A percentile compares a stretch with the other conserved stretches of the same genome.
Evolutionary conservation across 64 coral and sea anemone genomes (phyloP).

Genomic region (Actinia tenebrosa): DNA sequence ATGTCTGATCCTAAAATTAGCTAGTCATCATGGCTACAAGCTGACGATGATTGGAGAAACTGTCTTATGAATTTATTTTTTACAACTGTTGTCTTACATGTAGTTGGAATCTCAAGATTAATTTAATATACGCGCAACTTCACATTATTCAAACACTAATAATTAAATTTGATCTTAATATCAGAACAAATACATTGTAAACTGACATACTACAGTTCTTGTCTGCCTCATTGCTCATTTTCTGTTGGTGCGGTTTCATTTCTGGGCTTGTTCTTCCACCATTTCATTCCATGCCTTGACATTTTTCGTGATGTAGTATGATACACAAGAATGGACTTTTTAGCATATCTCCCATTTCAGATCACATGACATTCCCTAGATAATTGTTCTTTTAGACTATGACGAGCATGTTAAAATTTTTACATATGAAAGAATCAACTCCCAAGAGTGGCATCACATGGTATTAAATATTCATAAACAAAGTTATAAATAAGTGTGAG

Average conservation of each 20-base stretch:
- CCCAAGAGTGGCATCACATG: too few relatives aligned
- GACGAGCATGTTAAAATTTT: too few relatives aligned
- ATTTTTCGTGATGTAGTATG: too few relatives aligned
- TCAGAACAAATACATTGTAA: conserved; percentile 2
- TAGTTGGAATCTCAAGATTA: conserved; percentile 22
- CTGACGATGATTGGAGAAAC: neutral
- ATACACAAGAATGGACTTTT: too few relatives aligned
- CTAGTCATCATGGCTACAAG: neutral
- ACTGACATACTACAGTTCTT: neutral
- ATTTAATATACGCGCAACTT: conserved; percentile 25
- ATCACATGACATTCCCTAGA: too few relatives aligned
- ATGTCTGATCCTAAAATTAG: neutral
- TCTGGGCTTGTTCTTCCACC: too few relatives aligned
- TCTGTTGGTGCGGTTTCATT: neutral
- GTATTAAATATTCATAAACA: too few relatives aligned
- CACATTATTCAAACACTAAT: conserved; percentile 15
- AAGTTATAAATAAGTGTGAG: too few relatives aligned
- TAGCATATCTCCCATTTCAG: too few relatives aligned
- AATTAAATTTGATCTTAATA: conserved; percentile 11
- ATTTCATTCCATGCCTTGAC: too few relatives aligned
- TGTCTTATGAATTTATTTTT: conserved; percentile 16
- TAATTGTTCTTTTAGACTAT: too few relatives aligned
- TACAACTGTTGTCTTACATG: neutral
- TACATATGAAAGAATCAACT: too few relatives aligned
- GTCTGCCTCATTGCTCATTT: neutral